Evolutionary conservation across 2,797 vertebrate genomes (phyloP).

Genomic region (Hippoglossus hippoglossus): DNA sequence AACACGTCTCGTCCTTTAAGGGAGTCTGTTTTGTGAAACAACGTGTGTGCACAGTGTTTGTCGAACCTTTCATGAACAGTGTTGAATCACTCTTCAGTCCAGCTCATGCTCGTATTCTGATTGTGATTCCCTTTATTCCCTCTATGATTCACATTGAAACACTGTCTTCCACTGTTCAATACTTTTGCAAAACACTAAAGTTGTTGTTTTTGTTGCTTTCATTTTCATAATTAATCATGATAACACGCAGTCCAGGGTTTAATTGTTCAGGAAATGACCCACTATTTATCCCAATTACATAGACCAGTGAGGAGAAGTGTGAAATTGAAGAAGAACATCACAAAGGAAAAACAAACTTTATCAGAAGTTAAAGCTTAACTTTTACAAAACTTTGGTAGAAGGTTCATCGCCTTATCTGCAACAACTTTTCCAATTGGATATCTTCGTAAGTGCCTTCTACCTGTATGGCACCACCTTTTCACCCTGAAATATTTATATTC

Average conservation of each 20-base stretch:
- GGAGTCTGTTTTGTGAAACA: neutral
- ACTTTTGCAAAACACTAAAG: conserved; percentile 18
- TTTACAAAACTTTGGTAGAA: neutral
- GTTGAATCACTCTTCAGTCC: too few species aligned
- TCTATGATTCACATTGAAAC: conserved; percentile 11
- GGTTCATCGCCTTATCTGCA: neutral
- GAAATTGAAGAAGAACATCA: conserved; percentile 7
- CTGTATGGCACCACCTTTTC: too few species aligned
- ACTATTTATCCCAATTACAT: conserved; percentile 48
- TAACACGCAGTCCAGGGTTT: conserved; percentile 33
- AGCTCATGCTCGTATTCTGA: neutral
- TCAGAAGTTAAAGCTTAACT: neutral
- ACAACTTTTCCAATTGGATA: neutral
- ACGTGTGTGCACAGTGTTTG: neutral
- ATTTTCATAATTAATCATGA: conserved; percentile 52
- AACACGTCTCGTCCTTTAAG: neutral
- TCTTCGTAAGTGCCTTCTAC: too few species aligned
- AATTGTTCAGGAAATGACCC: conserved; percentile 45
- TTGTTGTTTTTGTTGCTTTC: conserved; percentile 8
- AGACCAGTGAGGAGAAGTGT: conserved; percentile 4
- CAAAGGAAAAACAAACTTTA: neutral
- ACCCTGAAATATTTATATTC: too few species aligned
- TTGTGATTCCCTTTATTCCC: conserved; percentile 4
- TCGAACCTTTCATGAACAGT: neutral
- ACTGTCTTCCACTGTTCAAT: neutral